Base-by-base conservation (phyloP, 2,888 invertebrate species). In the Caenorhabditis sp. region DNA sequence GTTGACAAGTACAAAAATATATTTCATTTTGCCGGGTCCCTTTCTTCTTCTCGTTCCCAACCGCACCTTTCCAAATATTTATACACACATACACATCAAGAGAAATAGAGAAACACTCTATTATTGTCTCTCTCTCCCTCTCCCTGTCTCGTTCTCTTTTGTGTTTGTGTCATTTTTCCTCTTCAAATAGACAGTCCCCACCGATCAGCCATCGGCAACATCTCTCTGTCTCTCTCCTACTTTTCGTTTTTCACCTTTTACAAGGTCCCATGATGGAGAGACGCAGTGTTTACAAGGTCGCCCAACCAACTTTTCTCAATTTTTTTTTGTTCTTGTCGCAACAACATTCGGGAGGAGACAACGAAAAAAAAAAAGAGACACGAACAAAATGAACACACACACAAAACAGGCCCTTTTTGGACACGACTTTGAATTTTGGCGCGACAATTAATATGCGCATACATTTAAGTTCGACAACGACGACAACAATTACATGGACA, bases 61-160 rank as follows among this genome's bases (percentile, higher is more conserved):
- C 43, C 17, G 43, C 43, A 17, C 43, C 43, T 43, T 43, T 43
- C 43, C 43, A 43, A 43, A 43, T 43, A 43, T 43, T 43, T 43
- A 43, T 43, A 43, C 43, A 43, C 43, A 43, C 43, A 43, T 43
- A 43, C 43, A 43, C 43, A 43, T 43, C 43, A 43, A 43, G 31
- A 31, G 31, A 31, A 43, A 43, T 10, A 43, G 43, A 43, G 43
- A 43, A 43, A 43, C 14, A 43, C 12, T 43, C 43, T 43, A 43
- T 43, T 43, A 43, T 43, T 43, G 43, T 43, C 31, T 31, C 5
- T 31, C 31, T 31, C 5, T 31, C 31, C 5, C 31, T 10, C 31
- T 10, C 31, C 31, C 10, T 31, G 4, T 31, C 10, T 31, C 31
- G 10, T 31, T 31, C 31, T 31, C 4, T 31, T 10, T 31, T 31